phyloP scores from a whole-genome alignment of 2,113 vertebrate genomes.

The Connochaetes taurinus region DNA sequence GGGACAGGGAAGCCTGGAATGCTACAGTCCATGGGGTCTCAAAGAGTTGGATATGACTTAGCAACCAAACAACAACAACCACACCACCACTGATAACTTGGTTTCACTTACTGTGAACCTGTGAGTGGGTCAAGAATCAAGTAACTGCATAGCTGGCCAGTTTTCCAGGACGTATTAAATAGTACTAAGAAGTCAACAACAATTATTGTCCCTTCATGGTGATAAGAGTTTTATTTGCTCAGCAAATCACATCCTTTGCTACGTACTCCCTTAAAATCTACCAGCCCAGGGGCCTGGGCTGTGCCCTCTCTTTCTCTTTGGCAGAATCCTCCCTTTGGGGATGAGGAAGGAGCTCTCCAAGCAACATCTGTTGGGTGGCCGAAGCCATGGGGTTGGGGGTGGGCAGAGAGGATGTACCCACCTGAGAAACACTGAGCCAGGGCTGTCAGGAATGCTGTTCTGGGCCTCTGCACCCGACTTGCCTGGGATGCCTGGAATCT shows the following conservation, averaged over 20 bases:
- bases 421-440: slow-evolving; percentile 75
- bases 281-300: no score
- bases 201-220: neutral
- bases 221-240: neutral
- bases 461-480: neutral
- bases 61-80: neutral
- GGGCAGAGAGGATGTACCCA: slow-evolving; percentile 28
- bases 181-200: neutral
- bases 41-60: neutral
- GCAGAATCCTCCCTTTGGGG: no score
- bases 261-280: fast-evolving
- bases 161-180: neutral
- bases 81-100: neutral
- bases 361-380: neutral
- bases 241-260: neutral
- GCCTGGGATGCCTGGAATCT: slow-evolving; percentile 16
- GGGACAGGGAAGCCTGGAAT: neutral
- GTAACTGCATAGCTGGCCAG: neutral
- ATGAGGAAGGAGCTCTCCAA: neutral
- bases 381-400: neutral
- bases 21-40: neutral
- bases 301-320: neutral
- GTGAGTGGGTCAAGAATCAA: neutral
- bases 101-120: neutral
- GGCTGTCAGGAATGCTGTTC: slow-evolving; percentile 62